Evolutionary conservation across 2,113 vertebrate genomes (phyloP).

Genomic region (Delphinus delphis): DNA sequence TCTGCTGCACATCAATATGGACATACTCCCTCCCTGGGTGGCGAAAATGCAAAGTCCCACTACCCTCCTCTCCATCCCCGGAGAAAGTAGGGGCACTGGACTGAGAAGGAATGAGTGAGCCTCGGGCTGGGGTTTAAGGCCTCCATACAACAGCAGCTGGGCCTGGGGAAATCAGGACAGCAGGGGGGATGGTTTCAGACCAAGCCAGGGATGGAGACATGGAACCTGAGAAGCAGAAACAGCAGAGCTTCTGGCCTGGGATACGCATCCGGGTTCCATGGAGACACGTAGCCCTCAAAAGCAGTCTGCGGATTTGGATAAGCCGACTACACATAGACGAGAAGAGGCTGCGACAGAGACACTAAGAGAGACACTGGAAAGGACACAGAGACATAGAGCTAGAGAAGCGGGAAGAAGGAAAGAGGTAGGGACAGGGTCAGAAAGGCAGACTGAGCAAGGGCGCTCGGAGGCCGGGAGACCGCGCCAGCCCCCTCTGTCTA

Average conservation of each 20-base stretch:
- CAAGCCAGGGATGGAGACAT: neutral
- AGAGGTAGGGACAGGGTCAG: neutral
- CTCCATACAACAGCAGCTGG: neutral
- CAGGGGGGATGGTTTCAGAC: neutral
- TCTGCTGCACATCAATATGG: constrained; percentile 58
- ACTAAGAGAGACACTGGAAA: neutral
- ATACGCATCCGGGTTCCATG: neutral
- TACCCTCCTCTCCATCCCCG: neutral
- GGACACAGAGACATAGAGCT: neutral
- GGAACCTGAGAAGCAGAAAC: neutral
- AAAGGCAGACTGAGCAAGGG: neutral
- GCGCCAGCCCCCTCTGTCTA: too few relatives aligned
- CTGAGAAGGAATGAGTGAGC: neutral
- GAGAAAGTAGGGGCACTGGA: neutral
- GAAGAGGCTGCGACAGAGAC: neutral
- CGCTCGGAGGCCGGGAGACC: neutral
- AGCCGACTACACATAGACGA: neutral
- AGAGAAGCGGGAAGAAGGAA: neutral
- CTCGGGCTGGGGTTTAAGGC: neutral
- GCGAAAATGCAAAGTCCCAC: neutral
- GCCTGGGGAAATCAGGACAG: neutral
- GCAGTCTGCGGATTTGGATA: neutral
- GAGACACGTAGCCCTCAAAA: neutral
- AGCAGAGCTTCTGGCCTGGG: neutral
- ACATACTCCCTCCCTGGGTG: neutral